Conservation (phyloP, 1,140 invertebrate genomes). For the Lucilia cuprina region DNA sequence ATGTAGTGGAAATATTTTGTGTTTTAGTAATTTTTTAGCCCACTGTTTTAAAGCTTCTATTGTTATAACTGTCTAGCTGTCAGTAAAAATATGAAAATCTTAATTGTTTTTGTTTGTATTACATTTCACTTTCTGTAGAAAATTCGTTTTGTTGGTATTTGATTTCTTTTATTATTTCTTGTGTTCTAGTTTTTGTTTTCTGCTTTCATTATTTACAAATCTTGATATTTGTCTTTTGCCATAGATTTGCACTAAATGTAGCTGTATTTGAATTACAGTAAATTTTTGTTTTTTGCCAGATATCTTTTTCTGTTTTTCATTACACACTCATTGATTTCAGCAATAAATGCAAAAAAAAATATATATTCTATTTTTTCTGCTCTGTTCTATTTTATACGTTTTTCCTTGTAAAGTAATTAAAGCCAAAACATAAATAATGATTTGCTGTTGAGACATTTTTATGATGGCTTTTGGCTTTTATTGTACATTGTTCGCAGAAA, state of each 20-base stretch:
- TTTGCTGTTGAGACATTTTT: neutral
- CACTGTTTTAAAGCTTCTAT: too few relatives aligned
- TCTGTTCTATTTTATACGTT: too few relatives aligned
- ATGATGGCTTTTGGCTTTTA: too few relatives aligned
- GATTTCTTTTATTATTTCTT: neutral
- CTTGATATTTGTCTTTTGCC: neutral
- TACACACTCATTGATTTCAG: neutral
- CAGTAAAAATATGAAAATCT: too few relatives aligned
- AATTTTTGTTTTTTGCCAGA: neutral
- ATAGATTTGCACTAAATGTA: neutral
- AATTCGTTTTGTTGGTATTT: too few relatives aligned
- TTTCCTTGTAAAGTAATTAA: neutral
- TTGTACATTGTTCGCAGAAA: too few relatives aligned
- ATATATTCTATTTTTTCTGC: neutral
- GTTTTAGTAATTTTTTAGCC: neutral
- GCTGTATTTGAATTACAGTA: neutral
- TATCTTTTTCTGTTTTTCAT: too few relatives aligned
- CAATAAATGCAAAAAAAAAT: too few relatives aligned
- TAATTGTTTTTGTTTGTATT: neutral
- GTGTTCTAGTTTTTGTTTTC: neutral
- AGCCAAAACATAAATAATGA: neutral
- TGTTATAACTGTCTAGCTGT: too few relatives aligned
- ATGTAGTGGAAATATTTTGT: too few relatives aligned
- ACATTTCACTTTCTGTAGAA: neutral
- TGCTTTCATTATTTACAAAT: neutral